Conservation (phyloP, 1,140 invertebrate species). For the Cyclina sinensis region DNA sequence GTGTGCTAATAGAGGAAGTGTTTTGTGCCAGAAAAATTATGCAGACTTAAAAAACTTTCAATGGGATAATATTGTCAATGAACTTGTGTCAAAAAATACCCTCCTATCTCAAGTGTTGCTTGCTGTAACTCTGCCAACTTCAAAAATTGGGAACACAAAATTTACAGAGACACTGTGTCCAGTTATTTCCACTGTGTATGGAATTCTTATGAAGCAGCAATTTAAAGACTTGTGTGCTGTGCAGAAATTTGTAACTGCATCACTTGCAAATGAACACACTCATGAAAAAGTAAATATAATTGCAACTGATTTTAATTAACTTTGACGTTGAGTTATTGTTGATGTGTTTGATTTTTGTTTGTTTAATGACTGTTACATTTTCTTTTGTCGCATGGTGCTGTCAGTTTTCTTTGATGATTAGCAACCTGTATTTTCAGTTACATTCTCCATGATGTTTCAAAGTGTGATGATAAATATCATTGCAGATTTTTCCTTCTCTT, state of each 20-base stretch:
- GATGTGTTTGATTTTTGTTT: no score
- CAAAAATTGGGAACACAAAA: not conserved
- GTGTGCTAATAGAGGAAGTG: slow-evolving; percentile 19
- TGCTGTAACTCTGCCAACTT: not conserved
- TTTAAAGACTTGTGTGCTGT: not conserved
- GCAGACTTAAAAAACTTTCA: not conserved
- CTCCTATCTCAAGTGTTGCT: slow-evolving; percentile 24
- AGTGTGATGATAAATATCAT: not conserved
- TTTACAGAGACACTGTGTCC: not conserved
- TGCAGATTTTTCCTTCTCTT: no score
- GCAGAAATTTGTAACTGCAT: not conserved
- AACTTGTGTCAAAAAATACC: not conserved
- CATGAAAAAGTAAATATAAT: slow-evolving; percentile 9
- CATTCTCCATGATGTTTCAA: not conserved
- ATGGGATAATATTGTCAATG: slow-evolving; percentile 15
- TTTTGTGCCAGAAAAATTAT: not conserved
- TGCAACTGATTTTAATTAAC: not conserved
- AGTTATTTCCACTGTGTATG: slow-evolving; percentile 12
- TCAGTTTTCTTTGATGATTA: not conserved
- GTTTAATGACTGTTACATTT: no score
- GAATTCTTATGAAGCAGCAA: slow-evolving; percentile 21
- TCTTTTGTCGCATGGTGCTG: not conserved
- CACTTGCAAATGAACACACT: slow-evolving; percentile 43
- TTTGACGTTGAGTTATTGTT: no score
- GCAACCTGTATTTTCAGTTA: not conserved